Base-by-base conservation (phyloP, 2,113 vertebrate genomes). In the Hiodon alosoides region DNA sequence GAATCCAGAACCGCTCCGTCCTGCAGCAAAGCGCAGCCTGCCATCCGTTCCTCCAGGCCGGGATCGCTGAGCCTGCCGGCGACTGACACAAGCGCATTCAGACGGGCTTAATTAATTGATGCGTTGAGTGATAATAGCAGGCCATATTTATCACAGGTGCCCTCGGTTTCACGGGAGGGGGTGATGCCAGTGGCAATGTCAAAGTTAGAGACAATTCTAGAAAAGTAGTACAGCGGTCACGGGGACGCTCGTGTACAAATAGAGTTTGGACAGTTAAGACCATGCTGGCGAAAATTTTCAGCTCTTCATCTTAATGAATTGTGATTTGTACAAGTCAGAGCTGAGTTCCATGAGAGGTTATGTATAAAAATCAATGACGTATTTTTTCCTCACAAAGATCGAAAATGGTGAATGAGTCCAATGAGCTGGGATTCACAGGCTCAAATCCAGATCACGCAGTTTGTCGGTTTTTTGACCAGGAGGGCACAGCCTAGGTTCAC, bases 51-150 rank as follows among this genome's bases (percentile, higher is more conserved):
- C 79, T 69, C 76, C 13, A 31, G 77, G 75, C 73, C 79, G 83
- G 81, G 81, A 86, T 81, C 9, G 55, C 74, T n/a, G n/a, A 13
- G 55, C 31, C 31, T 31, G 71, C 74, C 77, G 82, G 82, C 73
- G 78, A 73, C 69, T 72, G 82, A 80, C 78, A 83, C 85, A 78
- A 84, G 86, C 84, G 80, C 89, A 88, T 86, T 73, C 48, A 85
- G 81, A 77, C 84, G 83, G 80, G 79, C 83, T 86, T 86, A 84
- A 88, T 87, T 81, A 85, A 88, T 87, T 86, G 87, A 89, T 87
- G 80, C 74, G 84, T 74, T 80, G 82, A 86, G 77, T 80, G 64
- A 85, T 84, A 80, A 81, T 76, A 79, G 81, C 80, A 80, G 82
- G 80, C 54, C 7, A 71, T 80, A 83, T 89, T 88, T 64, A 82